Evolutionary conservation across 2,888 invertebrate species (phyloP).

Genomic region (Erebia aethiops): DNA sequence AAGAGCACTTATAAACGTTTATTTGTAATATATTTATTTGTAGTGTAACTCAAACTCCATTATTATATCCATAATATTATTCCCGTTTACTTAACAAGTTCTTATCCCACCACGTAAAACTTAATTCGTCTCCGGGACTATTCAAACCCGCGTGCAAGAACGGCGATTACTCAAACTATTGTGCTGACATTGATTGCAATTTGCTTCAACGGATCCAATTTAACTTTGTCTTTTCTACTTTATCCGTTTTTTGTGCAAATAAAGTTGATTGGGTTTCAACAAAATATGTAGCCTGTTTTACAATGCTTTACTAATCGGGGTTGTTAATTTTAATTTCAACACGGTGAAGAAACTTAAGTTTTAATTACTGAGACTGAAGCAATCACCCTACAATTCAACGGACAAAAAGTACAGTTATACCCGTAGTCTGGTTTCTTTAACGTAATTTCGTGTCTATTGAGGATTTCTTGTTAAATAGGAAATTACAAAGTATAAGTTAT

Average conservation of each 20-base stretch:
- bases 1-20: too few relatives aligned
- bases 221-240: slow-evolving; percentile 17
- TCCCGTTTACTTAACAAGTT: background rate
- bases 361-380: slow-evolving; percentile 13
- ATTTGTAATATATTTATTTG: too few relatives aligned
- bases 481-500: background rate
- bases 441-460: background rate
- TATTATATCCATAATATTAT: too few relatives aligned
- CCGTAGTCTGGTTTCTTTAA: background rate
- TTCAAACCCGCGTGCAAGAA: slow-evolving; percentile 60
- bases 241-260: slow-evolving; percentile 13
- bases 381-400: slow-evolving; percentile 5
- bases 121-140: slow-evolving; percentile 22
- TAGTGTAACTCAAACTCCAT: too few relatives aligned
- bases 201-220: slow-evolving; percentile 17
- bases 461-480: background rate
- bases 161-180: slow-evolving; percentile 62
- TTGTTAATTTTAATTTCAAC: slow-evolving; percentile 22
- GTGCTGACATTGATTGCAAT: slow-evolving; percentile 46
- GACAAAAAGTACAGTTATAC: slow-evolving; percentile 1
- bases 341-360: slow-evolving; percentile 17
- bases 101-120: background rate
- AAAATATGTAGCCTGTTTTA: slow-evolving; percentile 11
- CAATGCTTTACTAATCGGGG: slow-evolving; percentile 9
- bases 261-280: slow-evolving; percentile 13